Evolutionary conservation across 2,888 invertebrate species (phyloP), one percentile per base, ranked within the genome.

Genomic region (Drosophila limbata): DNA sequence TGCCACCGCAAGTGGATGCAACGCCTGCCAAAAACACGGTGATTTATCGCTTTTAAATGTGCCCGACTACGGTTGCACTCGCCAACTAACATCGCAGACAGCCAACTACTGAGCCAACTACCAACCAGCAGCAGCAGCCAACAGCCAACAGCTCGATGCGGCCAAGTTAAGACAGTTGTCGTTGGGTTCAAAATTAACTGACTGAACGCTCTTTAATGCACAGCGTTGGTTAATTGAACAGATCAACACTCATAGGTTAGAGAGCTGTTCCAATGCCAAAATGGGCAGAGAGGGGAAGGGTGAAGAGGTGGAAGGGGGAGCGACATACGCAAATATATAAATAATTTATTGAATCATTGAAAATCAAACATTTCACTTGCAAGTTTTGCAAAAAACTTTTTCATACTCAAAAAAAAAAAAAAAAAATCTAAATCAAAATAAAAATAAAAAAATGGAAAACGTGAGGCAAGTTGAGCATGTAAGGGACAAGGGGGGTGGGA

Each of bases 321-420:
- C 47, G 66, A 68, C 77, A 79, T 69, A 87, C 82, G 86, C 82
- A 82, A 89, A 83, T 69, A 69, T 78, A 88, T 88, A 90, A 88
- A 88, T 88, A 81, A 88, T 88, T 89, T 88, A 89, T 89, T 89
- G 88, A 88, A 88, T 88, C 88, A 88, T 85, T 88, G 88, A 84
- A 88, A 89, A 90, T 90, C 90, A 90, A 84, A 84, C 87, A 88
- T 83, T 90, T 89, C 90, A 85, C 85, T 90, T 87, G 88, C 90
- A 89, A 88, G 77, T 88, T 86, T 81, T 71, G 60, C 39, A 64
- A 66, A 50, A 13, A 63, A 53, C 57, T 57, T 67, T 63, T 55
- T 25, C 44, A 57, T 48, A n/a, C 47, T 31, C n/a, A 2, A 25
- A 15, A 59, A 56, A 45, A 55, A 17, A n/a, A n/a, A n/a, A 9